phyloP scores from a whole-genome alignment of 2,113 vertebrate genomes.

The Takifugu bimaculatus region DNA sequence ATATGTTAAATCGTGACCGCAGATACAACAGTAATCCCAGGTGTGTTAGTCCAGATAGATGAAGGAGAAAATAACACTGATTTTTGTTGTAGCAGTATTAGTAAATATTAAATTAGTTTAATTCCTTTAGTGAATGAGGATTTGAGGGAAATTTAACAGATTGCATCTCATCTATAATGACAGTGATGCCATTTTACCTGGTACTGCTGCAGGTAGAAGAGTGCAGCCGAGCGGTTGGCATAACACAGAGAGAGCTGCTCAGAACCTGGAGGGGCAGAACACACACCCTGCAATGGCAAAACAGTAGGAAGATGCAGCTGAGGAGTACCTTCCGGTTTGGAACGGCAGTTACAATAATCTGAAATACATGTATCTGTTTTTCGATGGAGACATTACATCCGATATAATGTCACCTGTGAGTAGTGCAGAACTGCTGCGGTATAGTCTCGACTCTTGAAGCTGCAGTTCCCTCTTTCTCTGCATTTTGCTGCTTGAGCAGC shows the following conservation, averaged over 20 bases:
- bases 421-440: conserved; percentile 77
- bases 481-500: conserved; percentile 62
- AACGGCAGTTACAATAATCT: not conserved
- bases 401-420: conserved; percentile 73
- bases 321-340: too few relatives aligned
- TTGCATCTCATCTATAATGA: not conserved
- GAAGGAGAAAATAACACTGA: not conserved
- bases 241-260: conserved; percentile 84
- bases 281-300: conserved; percentile 75
- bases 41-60: not conserved
- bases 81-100: not conserved
- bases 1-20: not conserved
- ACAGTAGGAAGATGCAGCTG: not conserved
- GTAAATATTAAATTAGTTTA: too few relatives aligned
- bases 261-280: conserved; percentile 70
- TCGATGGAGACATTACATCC: too few relatives aligned
- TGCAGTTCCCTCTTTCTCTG: conserved; percentile 83
- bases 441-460: conserved; percentile 78
- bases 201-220: conserved; percentile 79
- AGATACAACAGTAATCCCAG: not conserved
- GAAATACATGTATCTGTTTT: too few relatives aligned
- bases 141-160: too few relatives aligned
- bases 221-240: conserved; percentile 89
- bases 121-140: too few relatives aligned
- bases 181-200: conserved; percentile 40